Base-by-base conservation (phyloP, 2,797 vertebrate species). In the Tragelaphus oryx region DNA sequence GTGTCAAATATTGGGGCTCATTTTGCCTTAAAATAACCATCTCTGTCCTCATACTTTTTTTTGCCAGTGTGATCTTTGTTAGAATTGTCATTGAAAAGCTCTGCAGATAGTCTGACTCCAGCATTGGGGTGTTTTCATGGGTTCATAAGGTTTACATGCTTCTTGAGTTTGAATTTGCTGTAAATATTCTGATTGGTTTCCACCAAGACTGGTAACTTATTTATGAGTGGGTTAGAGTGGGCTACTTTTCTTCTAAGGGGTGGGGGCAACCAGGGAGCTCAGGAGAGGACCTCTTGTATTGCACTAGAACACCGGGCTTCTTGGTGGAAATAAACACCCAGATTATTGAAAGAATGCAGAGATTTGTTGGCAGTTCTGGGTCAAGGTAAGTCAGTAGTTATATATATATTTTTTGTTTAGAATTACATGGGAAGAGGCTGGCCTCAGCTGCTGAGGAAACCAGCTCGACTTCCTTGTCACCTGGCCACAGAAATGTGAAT, bases 401-500 rank as follows among this genome's bases (percentile, higher is more conserved):
- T 54, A 89, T 87, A 59, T 87, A 48, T 94, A 57, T 87, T 95
- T 97, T 94, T 83, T 95, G 16, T 88, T 94, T 88, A 74, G 89
- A 96, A 94, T 97, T 88, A 50, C 85, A 54, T 33, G 16, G 87
- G 88, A 85, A 95, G 37, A 89, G 22, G 28, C 81, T 93, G 60
- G 93, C 94, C 82, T 95, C 89, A 76, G 81, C 87, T 88, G 30
- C 65, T 93, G 30, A 59, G 87, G 14, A 76, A 80, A 54, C 87
- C 78, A 80, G 10, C 30, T 87, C 30, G 3, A 55, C 33, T 68
- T 87, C n/a, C 60, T 93, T 71, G 55, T 94, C 86, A 44, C 54
- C 79, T 94, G 87, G 74, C 79, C 74, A 74, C 33, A 95, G 82
- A 94, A 96, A 97, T 97, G 78, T 97, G 95, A 96, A 84, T 95